A percentile compares a stretch with the other conserved stretches of the same genome.
These are phyloP conservation scores for Thymallus thymallus DNA, from an alignment of 2,113 vertebrate species.

Conservation along the genomic window DNA sequence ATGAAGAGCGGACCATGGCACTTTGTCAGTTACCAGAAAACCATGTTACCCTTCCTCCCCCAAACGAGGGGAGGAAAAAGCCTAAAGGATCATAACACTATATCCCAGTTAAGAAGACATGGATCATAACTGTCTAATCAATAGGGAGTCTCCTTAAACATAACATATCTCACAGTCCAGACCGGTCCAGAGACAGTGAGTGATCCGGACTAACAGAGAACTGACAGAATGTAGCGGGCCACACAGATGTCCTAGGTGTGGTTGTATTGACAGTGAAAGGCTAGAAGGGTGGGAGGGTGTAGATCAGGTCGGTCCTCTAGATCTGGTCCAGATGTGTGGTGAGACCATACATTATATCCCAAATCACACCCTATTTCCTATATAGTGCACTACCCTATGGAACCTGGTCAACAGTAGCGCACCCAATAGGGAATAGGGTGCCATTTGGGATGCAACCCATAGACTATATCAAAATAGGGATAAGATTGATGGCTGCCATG, in stretches of 20 bases:
- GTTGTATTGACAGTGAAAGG: constrained; percentile 58
- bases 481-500: not conserved
- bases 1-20: not conserved
- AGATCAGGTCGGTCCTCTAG: constrained; percentile 17
- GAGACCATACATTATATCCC: not conserved
- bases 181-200: not conserved
- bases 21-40: not conserved
- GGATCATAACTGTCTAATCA: not conserved
- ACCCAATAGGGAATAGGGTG: not conserved
- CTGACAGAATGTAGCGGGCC: constrained; percentile 1
- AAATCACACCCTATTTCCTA: too few species aligned
- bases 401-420: too few species aligned
- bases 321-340: constrained; percentile 33
- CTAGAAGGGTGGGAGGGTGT: constrained; percentile 52
- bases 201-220: not conserved
- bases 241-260: constrained; percentile 12
- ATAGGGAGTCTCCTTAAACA: not conserved
- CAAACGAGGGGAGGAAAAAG: not conserved
- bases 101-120: too few species aligned
- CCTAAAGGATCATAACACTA: too few species aligned
- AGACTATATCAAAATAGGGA: too few species aligned
- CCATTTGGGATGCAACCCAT: not conserved
- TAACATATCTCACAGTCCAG: too few species aligned
- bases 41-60: not conserved
- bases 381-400: too few species aligned